Conservation (phyloP, 2,113 vertebrate species). For the Peromyscus californicus region DNA sequence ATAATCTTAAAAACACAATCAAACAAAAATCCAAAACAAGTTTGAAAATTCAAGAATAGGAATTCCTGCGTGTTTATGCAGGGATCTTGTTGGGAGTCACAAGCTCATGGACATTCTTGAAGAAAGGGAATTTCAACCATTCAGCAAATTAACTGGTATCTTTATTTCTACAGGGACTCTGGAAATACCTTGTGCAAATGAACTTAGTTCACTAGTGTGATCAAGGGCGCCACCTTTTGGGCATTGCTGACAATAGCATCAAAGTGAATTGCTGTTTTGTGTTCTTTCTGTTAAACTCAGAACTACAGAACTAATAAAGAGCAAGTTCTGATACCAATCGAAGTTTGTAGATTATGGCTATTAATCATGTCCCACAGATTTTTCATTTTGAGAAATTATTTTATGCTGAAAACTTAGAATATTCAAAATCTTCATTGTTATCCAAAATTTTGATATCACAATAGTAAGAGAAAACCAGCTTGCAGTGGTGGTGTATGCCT, state of each 20-base stretch:
- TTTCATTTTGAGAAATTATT: conserved; percentile 26
- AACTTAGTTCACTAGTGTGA: conserved; percentile 10
- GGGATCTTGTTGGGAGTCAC: neutral
- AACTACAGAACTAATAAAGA: conserved; percentile 1
- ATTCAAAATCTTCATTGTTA: neutral
- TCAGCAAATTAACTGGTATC: neutral
- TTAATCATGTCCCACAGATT: neutral
- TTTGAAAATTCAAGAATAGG: conserved; percentile 47
- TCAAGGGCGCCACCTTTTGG: conserved; percentile 76
- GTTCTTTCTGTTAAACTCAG: neutral
- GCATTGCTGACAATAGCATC: conserved; percentile 51
- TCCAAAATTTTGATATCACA: neutral
- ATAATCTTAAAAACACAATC: neutral
- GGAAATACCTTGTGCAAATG: neutral
- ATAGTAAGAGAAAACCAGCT: neutral
- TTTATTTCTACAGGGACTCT: conserved; percentile 37
- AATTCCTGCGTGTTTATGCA: neutral
- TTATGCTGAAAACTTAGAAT: neutral
- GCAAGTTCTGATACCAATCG: neutral
- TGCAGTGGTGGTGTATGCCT: neutral
- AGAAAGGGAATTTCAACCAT: conserved; percentile 12
- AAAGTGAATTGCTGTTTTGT: neutral
- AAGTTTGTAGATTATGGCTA: neutral
- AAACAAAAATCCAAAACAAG: neutral
- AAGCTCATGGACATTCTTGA: conserved; percentile 24